phyloP scores from a whole-genome alignment of 2,888 invertebrate species.

The Machimus rusticus region DNA sequence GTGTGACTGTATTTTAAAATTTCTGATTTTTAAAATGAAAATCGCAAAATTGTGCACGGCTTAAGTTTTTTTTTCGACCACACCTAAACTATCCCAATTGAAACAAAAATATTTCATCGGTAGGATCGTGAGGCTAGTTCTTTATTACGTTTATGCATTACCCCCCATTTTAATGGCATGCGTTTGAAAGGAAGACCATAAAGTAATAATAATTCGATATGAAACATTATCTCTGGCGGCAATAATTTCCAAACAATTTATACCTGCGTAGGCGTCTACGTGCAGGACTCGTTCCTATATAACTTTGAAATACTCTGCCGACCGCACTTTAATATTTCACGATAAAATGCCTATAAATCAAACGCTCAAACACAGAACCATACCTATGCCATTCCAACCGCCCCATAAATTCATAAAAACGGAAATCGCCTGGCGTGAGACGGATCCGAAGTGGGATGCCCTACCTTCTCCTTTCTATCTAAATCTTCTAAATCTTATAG shows the following conservation, averaged over 20 bases:
- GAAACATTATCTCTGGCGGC: background rate
- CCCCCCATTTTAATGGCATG: background rate
- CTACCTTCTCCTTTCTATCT: background rate
- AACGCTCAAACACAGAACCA: background rate
- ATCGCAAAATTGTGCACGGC: background rate
- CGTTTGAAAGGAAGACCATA: background rate
- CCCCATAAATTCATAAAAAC: background rate
- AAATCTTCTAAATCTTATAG: background rate
- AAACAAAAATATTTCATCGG: background rate
- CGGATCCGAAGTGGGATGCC: background rate
- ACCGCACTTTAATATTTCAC: slow-evolving; percentile 2
- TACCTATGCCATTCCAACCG: background rate
- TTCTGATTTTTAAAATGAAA: too few relatives aligned
- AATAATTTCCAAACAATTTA: slow-evolving; percentile 3
- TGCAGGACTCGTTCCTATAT: background rate
- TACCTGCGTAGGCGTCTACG: background rate
- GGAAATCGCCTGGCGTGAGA: background rate
- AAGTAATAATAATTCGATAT: background rate
- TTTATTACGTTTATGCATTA: background rate
- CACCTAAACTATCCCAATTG: background rate
- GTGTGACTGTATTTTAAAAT: too few relatives aligned
- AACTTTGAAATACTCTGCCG: background rate
- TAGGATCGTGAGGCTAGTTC: background rate
- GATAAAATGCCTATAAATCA: background rate
- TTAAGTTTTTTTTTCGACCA: background rate